Conservation (phyloP, 2,797 vertebrate genomes). For the Liparis tanakae region DNA sequence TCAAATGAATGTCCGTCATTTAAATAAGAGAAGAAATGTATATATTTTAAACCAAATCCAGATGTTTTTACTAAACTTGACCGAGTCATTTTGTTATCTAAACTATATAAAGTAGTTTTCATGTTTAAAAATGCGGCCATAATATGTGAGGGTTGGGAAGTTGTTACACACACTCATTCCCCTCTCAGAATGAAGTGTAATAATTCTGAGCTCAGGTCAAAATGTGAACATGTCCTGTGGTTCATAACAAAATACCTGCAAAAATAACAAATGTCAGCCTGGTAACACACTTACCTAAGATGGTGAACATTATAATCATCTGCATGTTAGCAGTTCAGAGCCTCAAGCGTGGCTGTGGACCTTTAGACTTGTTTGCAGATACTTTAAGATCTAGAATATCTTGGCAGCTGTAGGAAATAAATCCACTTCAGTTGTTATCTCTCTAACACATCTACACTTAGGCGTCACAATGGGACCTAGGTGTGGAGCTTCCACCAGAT, state of each 20-base stretch:
- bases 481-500: too few relatives aligned
- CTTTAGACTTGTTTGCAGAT: not conserved
- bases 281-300: not conserved
- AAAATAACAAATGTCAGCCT: not conserved
- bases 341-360: not conserved
- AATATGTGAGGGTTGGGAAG: not conserved
- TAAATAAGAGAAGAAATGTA: not conserved
- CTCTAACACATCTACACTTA: not conserved
- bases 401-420: too few relatives aligned
- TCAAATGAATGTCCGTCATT: not conserved
- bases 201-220: not conserved
- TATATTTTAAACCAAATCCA: not conserved
- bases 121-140: not conserved
- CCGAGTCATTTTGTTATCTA: not conserved
- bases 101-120: not conserved
- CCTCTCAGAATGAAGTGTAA: not conserved
- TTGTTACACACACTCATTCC: not conserved
- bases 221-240: not conserved
- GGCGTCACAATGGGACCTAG: not conserved
- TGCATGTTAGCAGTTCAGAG: not conserved
- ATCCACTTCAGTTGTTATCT: too few relatives aligned
- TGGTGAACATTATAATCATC: not conserved
- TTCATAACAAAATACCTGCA: not conserved
- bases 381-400: too few relatives aligned
- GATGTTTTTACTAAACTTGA: too few relatives aligned